Percentiles rank a stretch among this genome's conserved stretches.
Evolutionary conservation across 2,113 vertebrate genomes (phyloP).

Genomic region (Hipposideros armiger): DNA sequence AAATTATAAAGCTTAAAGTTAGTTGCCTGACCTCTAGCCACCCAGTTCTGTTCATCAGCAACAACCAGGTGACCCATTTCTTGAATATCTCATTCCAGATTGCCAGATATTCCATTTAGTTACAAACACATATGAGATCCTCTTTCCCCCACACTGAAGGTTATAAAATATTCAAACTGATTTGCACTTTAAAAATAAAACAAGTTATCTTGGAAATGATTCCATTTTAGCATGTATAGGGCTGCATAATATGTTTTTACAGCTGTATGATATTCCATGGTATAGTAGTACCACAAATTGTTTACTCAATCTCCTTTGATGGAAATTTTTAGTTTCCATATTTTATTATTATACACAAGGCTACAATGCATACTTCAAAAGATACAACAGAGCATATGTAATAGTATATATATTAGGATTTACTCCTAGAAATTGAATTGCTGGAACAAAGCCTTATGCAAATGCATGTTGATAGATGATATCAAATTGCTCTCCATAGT

Average conservation of each 20-base stretch:
- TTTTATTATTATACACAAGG: background rate
- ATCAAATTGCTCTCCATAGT: background rate
- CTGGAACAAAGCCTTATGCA: background rate
- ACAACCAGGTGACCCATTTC: background rate
- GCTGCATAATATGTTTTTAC: background rate
- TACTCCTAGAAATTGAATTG: background rate
- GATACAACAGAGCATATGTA: background rate
- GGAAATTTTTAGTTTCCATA: background rate
- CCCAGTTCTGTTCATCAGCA: background rate
- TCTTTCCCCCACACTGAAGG: background rate
- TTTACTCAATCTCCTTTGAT: background rate
- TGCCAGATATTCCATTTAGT: background rate
- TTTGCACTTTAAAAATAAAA: background rate
- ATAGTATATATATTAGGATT: background rate
- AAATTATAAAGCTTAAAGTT: background rate
- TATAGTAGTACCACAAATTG: background rate
- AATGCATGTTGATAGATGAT: background rate
- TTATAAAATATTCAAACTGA: background rate
- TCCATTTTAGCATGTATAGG: background rate
- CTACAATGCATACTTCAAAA: background rate
- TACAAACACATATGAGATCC: background rate
- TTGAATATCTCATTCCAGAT: background rate
- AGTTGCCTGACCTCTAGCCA: background rate
- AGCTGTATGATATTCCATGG: background rate
- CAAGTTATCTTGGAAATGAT: background rate